Conservation (phyloP, 1,140 invertebrate species). For the Lepidurus couesii region DNA sequence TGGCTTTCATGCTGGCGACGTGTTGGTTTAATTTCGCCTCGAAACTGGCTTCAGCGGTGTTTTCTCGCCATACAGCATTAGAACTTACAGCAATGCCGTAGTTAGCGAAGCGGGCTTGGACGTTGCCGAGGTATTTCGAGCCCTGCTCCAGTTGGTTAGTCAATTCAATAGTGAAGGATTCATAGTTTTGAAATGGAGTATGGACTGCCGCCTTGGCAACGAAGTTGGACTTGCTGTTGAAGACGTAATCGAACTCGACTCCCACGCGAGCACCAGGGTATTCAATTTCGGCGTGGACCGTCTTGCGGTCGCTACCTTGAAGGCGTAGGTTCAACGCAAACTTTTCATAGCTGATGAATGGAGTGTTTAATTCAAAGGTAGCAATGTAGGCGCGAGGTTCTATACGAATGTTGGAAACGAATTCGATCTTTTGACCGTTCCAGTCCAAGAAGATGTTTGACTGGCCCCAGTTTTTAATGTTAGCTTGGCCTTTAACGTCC, state of each 20-base stretch:
- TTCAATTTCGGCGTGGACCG: conserved; percentile 39
- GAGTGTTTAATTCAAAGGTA: conserved; percentile 37
- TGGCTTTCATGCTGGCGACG: conserved; percentile 23
- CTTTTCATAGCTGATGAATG: conserved; percentile 38
- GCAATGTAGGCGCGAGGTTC: conserved; percentile 31
- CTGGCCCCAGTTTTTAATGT: conserved; percentile 36
- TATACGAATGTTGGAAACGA: conserved; percentile 33
- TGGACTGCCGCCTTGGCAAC: conserved; percentile 37
- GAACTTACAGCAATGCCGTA: conserved; percentile 36
- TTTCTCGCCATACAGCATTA: conserved; percentile 32
- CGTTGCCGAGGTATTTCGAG: conserved; percentile 33
- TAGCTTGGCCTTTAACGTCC: conserved; percentile 35
- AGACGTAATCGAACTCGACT: conserved; percentile 39
- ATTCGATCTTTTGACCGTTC: conserved; percentile 38
- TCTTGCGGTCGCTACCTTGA: conserved; percentile 39
- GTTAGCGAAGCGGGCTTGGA: conserved; percentile 37
- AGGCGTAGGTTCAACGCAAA: conserved; percentile 36
- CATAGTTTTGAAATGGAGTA: conserved; percentile 35
- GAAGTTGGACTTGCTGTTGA: conserved; percentile 37
- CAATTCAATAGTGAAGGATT: conserved; percentile 29
- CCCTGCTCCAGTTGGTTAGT: conserved; percentile 33
- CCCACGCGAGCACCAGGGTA: conserved; percentile 37
- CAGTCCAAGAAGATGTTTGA: conserved; percentile 34
- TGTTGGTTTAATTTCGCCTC: conserved; percentile 37
- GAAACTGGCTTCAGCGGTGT: conserved; percentile 32